Conservation (phyloP, 2,888 invertebrate genomes). For the Erebia palarica region DNA sequence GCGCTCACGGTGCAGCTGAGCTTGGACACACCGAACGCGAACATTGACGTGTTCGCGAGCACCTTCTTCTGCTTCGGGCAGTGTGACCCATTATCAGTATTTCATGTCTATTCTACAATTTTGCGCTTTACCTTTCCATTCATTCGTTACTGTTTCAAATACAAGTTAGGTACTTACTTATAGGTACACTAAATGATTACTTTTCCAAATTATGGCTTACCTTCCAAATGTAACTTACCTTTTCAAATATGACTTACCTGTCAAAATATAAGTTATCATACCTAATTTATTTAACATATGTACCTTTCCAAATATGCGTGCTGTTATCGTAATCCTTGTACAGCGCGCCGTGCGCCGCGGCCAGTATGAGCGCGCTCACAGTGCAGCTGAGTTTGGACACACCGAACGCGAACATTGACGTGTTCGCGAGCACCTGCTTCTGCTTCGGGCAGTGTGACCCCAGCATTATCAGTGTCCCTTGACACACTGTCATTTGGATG, state of each 20-base stretch:
- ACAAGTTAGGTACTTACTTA: too few species aligned
- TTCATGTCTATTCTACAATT: too few species aligned
- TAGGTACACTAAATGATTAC: too few species aligned
- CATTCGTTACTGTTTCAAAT: too few species aligned
- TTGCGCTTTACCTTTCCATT: too few species aligned
- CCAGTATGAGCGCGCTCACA: slow-evolving; percentile 58
- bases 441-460: slow-evolving; percentile 65
- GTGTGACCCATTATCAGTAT: slow-evolving; percentile 66
- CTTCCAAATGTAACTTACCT: slow-evolving; percentile 46
- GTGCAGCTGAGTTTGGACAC: slow-evolving; percentile 60
- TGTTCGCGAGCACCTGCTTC: slow-evolving; percentile 56
- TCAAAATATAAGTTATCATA: slow-evolving; percentile 52
- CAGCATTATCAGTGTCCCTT: slow-evolving; percentile 70
- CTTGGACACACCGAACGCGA: slow-evolving; percentile 61
- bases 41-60: slow-evolving; percentile 56
- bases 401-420: slow-evolving; percentile 57
- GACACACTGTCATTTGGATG: slow-evolving; percentile 65
- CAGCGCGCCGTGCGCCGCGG: slow-evolving; percentile 66
- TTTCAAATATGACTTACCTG: slow-evolving; percentile 57
- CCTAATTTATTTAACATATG: neutral
- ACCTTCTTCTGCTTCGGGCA: slow-evolving; percentile 60
- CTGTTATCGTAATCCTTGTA: slow-evolving; percentile 61
- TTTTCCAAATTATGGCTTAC: too few species aligned
- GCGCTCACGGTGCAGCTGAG: slow-evolving; percentile 55
- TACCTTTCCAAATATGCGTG: slow-evolving; percentile 62